phyloP scores from a whole-genome alignment of 92 coral and sea anemone genomes.

The Bergia sp. region DNA sequence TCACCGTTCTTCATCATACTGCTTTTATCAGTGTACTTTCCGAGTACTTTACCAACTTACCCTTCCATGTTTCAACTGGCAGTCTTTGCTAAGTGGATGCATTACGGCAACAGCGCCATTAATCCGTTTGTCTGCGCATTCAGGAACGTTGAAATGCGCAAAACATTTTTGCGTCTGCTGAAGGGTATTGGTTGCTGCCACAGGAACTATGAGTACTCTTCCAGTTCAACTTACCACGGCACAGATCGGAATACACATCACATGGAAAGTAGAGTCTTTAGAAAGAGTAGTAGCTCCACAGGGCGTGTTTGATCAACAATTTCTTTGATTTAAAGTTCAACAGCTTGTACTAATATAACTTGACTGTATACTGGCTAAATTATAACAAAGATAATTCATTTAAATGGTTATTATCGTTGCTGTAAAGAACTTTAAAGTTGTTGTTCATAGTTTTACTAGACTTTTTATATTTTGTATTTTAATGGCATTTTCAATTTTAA shows the following conservation, averaged over 20 bases:
- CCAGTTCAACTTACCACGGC: background rate
- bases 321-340: too few species aligned
- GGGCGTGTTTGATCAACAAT: background rate
- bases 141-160: conserved; percentile 49
- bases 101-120: conserved; percentile 48
- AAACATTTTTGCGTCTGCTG: conserved; percentile 29
- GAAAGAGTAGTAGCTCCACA: background rate
- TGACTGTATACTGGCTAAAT: background rate
- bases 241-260: background rate
- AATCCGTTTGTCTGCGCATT: conserved; percentile 55
- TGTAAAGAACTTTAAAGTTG: too few species aligned
- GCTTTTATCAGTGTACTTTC: conserved; percentile 44
- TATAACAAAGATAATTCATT: too few species aligned
- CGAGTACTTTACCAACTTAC: conserved; percentile 41
- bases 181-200: background rate
- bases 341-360: too few species aligned
- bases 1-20: conserved; percentile 72
- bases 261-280: conserved; percentile 1
- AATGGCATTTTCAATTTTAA: too few species aligned
- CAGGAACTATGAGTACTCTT: background rate
- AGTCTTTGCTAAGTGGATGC: conserved; percentile 52
- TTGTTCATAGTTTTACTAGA: too few species aligned
- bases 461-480: too few species aligned
- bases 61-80: conserved; percentile 15
- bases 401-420: too few species aligned